Percentiles rank a stretch among this genome's conserved stretches.
Evolutionary conservation across 2,113 vertebrate genomes (phyloP).

Genomic region (Eurystomus gularis): DNA sequence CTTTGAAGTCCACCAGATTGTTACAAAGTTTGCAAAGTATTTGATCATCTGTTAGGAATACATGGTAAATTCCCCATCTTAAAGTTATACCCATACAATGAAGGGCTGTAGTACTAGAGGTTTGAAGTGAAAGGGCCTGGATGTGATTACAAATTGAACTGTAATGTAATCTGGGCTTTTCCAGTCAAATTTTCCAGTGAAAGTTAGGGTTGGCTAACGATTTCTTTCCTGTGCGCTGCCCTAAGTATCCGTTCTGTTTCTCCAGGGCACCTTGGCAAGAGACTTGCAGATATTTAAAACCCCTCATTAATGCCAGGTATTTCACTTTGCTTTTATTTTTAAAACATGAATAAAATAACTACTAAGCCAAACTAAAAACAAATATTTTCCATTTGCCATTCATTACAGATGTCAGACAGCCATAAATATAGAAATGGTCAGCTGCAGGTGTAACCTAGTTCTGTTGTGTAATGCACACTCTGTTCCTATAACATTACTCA

Average conservation of each 20-base stretch:
- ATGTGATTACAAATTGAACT: slow-evolving; percentile 51
- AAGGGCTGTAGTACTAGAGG: not conserved
- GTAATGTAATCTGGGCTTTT: slow-evolving; percentile 45
- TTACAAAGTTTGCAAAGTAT: not conserved
- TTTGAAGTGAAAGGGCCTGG: slow-evolving; percentile 14
- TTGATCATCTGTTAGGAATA: not conserved
- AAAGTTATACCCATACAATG: not conserved
- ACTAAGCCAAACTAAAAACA: slow-evolving; percentile 16
- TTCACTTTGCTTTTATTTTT: slow-evolving; percentile 61
- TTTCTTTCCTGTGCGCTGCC: slow-evolving; percentile 56
- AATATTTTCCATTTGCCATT: slow-evolving; percentile 60
- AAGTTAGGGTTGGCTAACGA: slow-evolving; percentile 30
- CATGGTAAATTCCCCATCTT: not conserved
- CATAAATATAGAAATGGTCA: slow-evolving; percentile 60
- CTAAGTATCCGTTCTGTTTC: slow-evolving; percentile 31
- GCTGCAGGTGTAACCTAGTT: slow-evolving; percentile 59
- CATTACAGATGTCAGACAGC: slow-evolving; percentile 57
- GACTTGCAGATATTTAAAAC: slow-evolving; percentile 54
- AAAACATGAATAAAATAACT: slow-evolving; percentile 35
- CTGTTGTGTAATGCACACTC: slow-evolving; percentile 35
- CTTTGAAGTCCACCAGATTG: slow-evolving; percentile 2
- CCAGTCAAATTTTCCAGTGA: slow-evolving; percentile 56
- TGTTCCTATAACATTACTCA: slow-evolving; percentile 57
- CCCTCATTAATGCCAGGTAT: slow-evolving; percentile 60
- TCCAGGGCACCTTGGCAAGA: slow-evolving; percentile 34